Evolutionary conservation across 2,113 vertebrate genomes (phyloP), one percentile per base, ranked within the genome.

Genomic region (Sylvietta virens): DNA sequence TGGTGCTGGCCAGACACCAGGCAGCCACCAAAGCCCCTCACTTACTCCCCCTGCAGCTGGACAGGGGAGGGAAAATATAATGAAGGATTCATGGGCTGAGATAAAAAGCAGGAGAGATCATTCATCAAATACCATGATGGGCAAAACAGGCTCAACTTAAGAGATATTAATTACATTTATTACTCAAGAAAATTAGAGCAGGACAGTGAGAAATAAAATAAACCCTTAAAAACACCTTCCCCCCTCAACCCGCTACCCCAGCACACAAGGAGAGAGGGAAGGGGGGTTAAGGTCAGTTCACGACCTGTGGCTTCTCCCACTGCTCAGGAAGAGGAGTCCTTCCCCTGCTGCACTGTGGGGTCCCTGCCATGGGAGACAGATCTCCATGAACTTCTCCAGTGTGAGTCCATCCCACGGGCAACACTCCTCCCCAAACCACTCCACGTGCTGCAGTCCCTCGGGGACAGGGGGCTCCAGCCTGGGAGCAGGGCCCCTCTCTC

Each of bases 381-480:
- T n/a, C 65, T 24, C 54, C 65, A 30, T 10, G 31, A 15, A 23
- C 15, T 50, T n/a, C 37, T 51, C 20, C 65, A 70, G 3, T 1
- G 4, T n/a, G 31, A 13, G 35, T 35, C 54, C 56, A 35, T 60
- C 37, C 65, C 37, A 30, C 0, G 0, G 35, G 6, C 9, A 23
- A 1, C 44, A 50, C 30, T 8, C 5, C 31, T 69, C 24, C 35
- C 23, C 35, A 30, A 0, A 12, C 35, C 50, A 35, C 23, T 24
- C 11, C 64, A 47, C 0, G 1, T 18, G 35, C 6, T n/a, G 35
- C 64, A 81, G 22, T 9, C 30, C 53, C n/a, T 1, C 42, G 22
- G 7, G 64, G 64, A 40, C 53, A 50, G 53, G 35, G 44, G 58
- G 64, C 35, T 58, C 22, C 28, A 57, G 23, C 14, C 18, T 69